These are phyloP conservation scores for Stenopsyche tienmushanensis DNA, from an alignment of 1,140 invertebrate species.

Conservation along the genomic window DNA sequence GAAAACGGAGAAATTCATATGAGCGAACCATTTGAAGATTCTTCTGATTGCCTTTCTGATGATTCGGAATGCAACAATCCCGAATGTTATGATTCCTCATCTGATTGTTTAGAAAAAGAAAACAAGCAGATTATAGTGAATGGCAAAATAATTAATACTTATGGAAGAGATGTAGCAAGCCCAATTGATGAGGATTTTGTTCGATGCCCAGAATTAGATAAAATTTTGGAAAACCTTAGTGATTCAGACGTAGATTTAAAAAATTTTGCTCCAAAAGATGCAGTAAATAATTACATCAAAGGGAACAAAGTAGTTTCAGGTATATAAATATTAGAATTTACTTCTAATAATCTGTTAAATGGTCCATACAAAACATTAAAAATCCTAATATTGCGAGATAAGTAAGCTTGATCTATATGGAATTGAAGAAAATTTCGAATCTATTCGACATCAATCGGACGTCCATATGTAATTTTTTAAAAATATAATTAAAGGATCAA, in stretches of 20 bases:
- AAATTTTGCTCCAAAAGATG: constrained; percentile 13
- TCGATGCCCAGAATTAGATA: constrained; percentile 33
- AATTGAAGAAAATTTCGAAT: too few relatives aligned
- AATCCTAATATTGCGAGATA: too few relatives aligned
- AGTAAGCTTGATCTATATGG: too few relatives aligned
- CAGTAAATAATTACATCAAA: constrained; percentile 13
- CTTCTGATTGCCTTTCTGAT: background rate
- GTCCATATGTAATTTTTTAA: too few relatives aligned
- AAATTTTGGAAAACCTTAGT: constrained; percentile 35
- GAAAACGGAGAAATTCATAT: constrained; percentile 3
- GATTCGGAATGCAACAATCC: constrained; percentile 11
- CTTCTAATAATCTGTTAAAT: too few relatives aligned
- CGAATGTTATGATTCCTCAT: background rate
- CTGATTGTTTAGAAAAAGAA: background rate
- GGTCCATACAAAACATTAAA: too few relatives aligned
- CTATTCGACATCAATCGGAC: too few relatives aligned
- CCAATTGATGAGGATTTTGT: constrained; percentile 33
- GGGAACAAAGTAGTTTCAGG: constrained; percentile 7
- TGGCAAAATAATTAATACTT: constrained; percentile 38
- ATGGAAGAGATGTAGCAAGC: constrained; percentile 21
- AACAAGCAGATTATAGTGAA: constrained; percentile 37
- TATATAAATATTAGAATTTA: too few relatives aligned
- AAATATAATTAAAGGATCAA: too few relatives aligned
- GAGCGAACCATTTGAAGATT: constrained; percentile 13
- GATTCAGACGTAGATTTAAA: constrained; percentile 28